Evolutionary conservation across 2,888 invertebrate genomes (phyloP), one percentile per base, ranked within the genome.

Genomic region (Cheilosia urbana): DNA sequence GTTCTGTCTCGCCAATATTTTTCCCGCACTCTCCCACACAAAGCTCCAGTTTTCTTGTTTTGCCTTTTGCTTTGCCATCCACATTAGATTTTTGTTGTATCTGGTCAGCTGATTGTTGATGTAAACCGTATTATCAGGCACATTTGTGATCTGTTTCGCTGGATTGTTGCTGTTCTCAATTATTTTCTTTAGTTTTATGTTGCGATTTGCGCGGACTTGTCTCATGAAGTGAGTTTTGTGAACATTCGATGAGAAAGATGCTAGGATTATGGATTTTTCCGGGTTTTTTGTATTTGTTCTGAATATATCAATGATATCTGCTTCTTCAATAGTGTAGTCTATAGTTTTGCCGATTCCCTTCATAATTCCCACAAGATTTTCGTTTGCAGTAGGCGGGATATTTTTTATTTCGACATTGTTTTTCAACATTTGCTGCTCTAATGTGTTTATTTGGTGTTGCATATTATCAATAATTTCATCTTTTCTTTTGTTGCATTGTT

Each of bases 371-470:
- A 62, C n/a, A 11, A 75, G 57, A 45, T 76, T 21, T 60, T 66
- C 76, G 13, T 66, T 37, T 11, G 27, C 5, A 15, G 66, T 37
- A 4, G 4, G 30, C 3, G 60, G 51, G 27, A 76, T 68, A 15
- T 66, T 58, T 62, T 76, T 60, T 24, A 66, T 75, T 2, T 75
- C 75, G 5, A 75, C 21, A 30, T 66, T 75, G 19, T 75, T 75
- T 21, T 27, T 58, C 6, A 66, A 17, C n/a, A 60, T 45, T 60
- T n/a, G n/a, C n/a, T n/a, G n/a, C n/a, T n/a, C n/a, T n/a, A n/a
- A n/a, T n/a, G n/a, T n/a, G n/a, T n/a, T n/a, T n/a, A n/a, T n/a
- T n/a, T 76, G 76, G 60, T 40, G n/a, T 45, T 76, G 66, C 58
- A 76, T 66, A 6, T 51, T 76, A 37, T 58, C 60, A 27, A 60